Conservation (phyloP, 2,113 vertebrate species). For the Orcinus orca region DNA sequence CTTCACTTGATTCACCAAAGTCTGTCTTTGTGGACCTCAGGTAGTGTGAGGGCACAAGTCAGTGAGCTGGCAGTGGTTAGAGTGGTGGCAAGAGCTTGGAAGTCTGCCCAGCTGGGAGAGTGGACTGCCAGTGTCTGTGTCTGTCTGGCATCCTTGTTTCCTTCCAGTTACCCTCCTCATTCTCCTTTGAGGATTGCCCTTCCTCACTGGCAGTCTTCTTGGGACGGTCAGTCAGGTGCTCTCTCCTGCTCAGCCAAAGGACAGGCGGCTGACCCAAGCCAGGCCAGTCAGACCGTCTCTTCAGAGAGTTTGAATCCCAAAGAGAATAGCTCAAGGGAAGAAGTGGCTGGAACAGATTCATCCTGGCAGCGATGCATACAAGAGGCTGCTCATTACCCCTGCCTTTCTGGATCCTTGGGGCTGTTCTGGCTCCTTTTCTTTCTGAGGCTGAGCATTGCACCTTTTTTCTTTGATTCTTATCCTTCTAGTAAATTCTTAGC, state of each 20-base stretch:
- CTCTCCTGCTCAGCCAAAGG: not conserved
- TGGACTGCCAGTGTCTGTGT: not conserved
- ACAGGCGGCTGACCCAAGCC: not conserved
- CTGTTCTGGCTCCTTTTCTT: not conserved
- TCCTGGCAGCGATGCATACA: not conserved
- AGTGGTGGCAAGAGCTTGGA: not conserved
- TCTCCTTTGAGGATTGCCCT: not conserved
- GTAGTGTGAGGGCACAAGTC: not conserved
- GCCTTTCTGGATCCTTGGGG: not conserved
- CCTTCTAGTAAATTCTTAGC: not conserved
- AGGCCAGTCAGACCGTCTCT: not conserved
- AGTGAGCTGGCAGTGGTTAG: not conserved
- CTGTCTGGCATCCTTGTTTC: not conserved
- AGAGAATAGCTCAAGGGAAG: not conserved
- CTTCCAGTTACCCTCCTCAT: not conserved
- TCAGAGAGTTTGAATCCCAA: not conserved
- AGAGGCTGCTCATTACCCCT: accelerated
- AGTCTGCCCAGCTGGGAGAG: not conserved
- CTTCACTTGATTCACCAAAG: not conserved
- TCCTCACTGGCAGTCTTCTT: not conserved
- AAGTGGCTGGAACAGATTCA: not conserved
- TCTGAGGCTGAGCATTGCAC: not conserved
- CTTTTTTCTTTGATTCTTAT: not conserved
- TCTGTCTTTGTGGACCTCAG: not conserved
- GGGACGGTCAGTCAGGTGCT: not conserved